A percentile compares a stretch with the other conserved stretches of the same genome.
phyloP scores from a whole-genome alignment of 2,113 vertebrate species.

The Zeus faber region DNA sequence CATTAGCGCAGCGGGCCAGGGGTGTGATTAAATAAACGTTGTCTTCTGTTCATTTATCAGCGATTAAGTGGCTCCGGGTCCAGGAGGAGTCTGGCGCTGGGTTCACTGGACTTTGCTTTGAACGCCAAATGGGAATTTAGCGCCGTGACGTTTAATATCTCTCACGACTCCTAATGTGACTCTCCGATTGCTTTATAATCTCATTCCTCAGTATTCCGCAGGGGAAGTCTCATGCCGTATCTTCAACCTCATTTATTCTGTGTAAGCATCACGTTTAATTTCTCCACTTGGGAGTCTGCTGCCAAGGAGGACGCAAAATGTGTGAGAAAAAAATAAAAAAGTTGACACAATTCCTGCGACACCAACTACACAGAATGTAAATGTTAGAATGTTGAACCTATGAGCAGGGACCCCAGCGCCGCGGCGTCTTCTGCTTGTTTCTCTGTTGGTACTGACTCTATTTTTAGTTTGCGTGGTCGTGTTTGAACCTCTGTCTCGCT shows the following conservation, averaged over 20 bases:
- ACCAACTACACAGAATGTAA: no score
- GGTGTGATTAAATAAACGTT: conserved; percentile 61
- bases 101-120: conserved; percentile 63
- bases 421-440: no score
- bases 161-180: conserved; percentile 31
- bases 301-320: no score
- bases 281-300: no score
- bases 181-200: conserved; percentile 19
- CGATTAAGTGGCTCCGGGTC: conserved; percentile 55
- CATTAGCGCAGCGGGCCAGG: conserved; percentile 39
- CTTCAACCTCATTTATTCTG: no score
- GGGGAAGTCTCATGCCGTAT: no score
- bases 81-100: conserved; percentile 40
- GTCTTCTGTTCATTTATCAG: conserved; percentile 70
- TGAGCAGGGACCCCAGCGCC: no score
- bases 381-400: conserved; percentile 30
- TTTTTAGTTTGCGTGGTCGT: conserved; percentile 10
- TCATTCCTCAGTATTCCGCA: conserved; percentile 5
- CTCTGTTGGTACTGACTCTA: no score
- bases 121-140: conserved; percentile 42
- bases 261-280: no score
- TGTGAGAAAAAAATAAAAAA: no score
- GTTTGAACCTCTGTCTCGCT: no score
- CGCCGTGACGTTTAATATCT: conserved; percentile 35
- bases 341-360: no score